Evolutionary conservation across 2,113 vertebrate species (phyloP), one percentile per base, ranked within the genome.

Genomic region (Brachyistius frenatus): DNA sequence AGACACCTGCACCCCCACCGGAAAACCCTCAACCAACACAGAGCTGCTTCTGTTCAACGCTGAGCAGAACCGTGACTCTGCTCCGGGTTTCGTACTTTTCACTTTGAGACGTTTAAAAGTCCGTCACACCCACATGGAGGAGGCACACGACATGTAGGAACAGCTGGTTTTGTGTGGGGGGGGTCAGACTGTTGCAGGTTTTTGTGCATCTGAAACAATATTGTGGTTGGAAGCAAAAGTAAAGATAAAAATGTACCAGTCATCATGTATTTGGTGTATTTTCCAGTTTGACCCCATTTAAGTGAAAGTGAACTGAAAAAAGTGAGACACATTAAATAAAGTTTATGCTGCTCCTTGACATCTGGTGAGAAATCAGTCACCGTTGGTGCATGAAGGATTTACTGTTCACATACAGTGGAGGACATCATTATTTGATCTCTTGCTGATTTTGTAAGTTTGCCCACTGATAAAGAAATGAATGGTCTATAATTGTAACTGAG

Each of bases 331-430:
- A 37, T 23, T 60, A 44, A 31, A 31, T 23, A 23, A 23, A 23
- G 23, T 23, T 23, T 23, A 23, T 23, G 23, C 23, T 23, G 23
- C 23, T 23, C 23, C 23, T 23, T 23, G 23, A 23, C 23, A 23
- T 23, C 23, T 23, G 23, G 23, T 23, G 23, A 23, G 23, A 13
- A n/a, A 72, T 85, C 65, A 36, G 65, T 80, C 39, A 56, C 31
- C 35, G 33, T 58, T 55, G 23, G 50, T 60, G 14, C 53, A 55
- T 35, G 52, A 52, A 31, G 47, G 54, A 41, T 44, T 66, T 66
- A 7, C 54, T 62, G 46, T n/a, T 58, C 61, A 53, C 55, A 63
- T 70, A 57, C 23, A 23, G 23, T 23, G 23, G 23, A 23, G 23
- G 23, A 23, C 23, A 23, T 23, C 23, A 23, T 23, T 23, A 23